Percentiles rank a stretch among this genome's conserved stretches.
These are phyloP conservation scores for Drosophila chauvacae DNA, from an alignment of 1,140 invertebrate genomes.

Conservation along the genomic window DNA sequence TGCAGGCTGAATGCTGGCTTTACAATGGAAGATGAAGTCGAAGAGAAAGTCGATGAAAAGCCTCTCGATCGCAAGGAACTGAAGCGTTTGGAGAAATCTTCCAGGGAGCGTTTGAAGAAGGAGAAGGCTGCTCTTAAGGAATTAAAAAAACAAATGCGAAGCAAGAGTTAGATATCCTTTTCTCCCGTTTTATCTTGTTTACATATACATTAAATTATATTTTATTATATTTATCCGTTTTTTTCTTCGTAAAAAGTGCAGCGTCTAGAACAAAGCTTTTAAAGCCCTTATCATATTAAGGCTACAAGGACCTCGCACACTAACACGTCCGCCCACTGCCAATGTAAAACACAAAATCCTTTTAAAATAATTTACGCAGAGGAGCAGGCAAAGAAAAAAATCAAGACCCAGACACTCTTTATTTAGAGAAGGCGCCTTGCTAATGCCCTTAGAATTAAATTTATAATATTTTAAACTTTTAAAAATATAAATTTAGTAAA, in stretches of 20 bases:
- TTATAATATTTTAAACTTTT: background rate
- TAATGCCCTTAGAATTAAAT: conserved; percentile 9
- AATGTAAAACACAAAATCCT: conserved; percentile 69
- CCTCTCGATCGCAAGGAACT: conserved; percentile 17
- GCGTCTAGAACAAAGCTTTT: conserved; percentile 43
- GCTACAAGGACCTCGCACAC: conserved; percentile 21
- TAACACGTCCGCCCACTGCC: conserved; percentile 5
- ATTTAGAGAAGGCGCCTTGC: background rate
- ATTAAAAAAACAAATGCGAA: conserved; percentile 22
- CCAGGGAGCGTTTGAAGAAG: conserved; percentile 20
- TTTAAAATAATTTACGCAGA: conserved; percentile 75
- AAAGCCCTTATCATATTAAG: conserved; percentile 53
- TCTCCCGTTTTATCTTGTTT: background rate
- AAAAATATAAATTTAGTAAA: background rate
- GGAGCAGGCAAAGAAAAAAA: conserved; percentile 32
- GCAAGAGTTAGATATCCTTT: background rate
- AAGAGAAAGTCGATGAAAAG: conserved; percentile 10
- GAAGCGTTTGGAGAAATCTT: conserved; percentile 21
- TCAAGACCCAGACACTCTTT: conserved; percentile 14
- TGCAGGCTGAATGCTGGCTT: background rate
- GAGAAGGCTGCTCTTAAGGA: conserved; percentile 31
- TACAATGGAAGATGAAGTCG: background rate
- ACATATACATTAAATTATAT: background rate
- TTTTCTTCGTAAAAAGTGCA: conserved; percentile 1
- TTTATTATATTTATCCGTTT: background rate